Conservation (phyloP, 2,113 vertebrate genomes). For the Paracanthobrama guichenoti region DNA sequence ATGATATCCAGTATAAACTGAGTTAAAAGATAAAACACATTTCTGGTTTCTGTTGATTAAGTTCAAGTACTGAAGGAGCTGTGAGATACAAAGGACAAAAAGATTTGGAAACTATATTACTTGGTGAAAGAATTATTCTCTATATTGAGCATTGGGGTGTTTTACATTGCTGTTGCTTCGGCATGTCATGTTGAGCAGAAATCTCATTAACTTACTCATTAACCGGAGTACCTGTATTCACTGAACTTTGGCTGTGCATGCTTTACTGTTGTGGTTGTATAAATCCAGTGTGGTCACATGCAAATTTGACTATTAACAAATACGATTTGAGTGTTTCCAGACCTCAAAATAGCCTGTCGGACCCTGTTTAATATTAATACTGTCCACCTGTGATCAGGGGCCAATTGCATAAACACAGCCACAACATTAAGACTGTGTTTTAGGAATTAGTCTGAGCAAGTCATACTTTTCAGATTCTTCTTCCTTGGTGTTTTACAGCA, state of each 20-base stretch:
- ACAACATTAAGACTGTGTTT: background rate
- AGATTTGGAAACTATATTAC: background rate
- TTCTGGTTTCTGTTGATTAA: too few species aligned
- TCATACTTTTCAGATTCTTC: too few species aligned
- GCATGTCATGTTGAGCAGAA: background rate
- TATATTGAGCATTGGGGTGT: background rate
- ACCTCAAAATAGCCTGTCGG: background rate
- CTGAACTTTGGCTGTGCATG: background rate
- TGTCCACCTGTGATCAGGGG: background rate
- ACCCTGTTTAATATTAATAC: background rate
- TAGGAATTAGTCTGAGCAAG: background rate
- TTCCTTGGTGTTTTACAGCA: too few species aligned
- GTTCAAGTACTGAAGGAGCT: too few species aligned
- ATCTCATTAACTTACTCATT: background rate
- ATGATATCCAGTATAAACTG: too few species aligned
- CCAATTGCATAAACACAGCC: background rate
- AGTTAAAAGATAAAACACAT: too few species aligned
- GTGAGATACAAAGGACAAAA: too few species aligned
- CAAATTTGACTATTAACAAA: background rate
- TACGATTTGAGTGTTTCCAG: background rate
- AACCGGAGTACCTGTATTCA: background rate
- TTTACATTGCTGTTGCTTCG: background rate
- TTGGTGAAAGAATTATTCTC: background rate
- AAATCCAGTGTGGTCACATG: background rate
- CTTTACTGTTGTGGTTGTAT: background rate